Evolutionary conservation across 1,140 invertebrate genomes (phyloP).

Genomic region (Amyelois transitella): DNA sequence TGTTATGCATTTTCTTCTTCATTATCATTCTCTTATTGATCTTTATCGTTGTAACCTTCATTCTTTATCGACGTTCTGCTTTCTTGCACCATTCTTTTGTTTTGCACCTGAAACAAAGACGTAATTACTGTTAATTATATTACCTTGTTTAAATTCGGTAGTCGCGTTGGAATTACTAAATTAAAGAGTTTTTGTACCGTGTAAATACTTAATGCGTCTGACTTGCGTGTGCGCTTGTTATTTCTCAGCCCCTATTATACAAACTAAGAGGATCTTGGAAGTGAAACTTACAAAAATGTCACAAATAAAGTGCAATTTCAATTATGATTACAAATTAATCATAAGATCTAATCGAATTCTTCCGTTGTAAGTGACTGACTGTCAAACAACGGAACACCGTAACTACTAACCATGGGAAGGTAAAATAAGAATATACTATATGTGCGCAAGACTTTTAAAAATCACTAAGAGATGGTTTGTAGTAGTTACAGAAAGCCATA

Average conservation of each 20-base stretch:
- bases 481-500: too few species aligned
- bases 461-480: too few species aligned
- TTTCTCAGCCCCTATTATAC: slow-evolving; percentile 22
- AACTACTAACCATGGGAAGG: too few species aligned
- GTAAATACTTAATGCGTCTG: slow-evolving; percentile 30
- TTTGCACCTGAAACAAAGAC: slow-evolving; percentile 52
- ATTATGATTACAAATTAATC: too few species aligned
- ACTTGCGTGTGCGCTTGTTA: slow-evolving; percentile 41
- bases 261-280: not conserved
- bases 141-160: slow-evolving; percentile 32
- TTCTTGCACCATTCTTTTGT: slow-evolving; percentile 30
- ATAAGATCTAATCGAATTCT: too few species aligned
- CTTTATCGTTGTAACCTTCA: slow-evolving; percentile 27
- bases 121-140: slow-evolving; percentile 30
- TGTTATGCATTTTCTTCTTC: slow-evolving; percentile 40
- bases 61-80: slow-evolving; percentile 11
- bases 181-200: slow-evolving; percentile 27
- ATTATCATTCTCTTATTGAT: slow-evolving; percentile 27
- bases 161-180: slow-evolving; percentile 30
- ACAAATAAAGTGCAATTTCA: too few species aligned
- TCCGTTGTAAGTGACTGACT: too few species aligned
- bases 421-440: too few species aligned
- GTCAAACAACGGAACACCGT: too few species aligned
- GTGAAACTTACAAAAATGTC: too few species aligned
- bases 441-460: too few species aligned